A percentile compares a stretch with the other conserved stretches of the same genome.
phyloP scores from a whole-genome alignment of 2,888 invertebrate species.

The Brenthis daphne region DNA sequence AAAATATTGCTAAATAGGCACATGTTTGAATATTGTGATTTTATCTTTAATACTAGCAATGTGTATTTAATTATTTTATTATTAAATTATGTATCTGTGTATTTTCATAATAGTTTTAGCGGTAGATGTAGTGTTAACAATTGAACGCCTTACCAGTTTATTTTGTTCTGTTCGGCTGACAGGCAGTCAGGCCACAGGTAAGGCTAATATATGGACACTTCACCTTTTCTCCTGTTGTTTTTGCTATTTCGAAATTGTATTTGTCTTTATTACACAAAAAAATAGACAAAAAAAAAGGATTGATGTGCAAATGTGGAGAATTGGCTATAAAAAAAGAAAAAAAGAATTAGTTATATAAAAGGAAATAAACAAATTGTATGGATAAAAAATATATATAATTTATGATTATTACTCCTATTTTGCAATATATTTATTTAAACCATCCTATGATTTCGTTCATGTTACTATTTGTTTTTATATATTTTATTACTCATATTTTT shows the following conservation, averaged over 20 bases:
- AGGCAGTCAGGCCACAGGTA: constrained; percentile 79
- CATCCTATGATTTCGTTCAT: constrained; percentile 28
- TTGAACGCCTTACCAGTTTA: constrained; percentile 52
- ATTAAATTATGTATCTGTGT: constrained; percentile 24
- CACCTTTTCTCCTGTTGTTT: constrained; percentile 39
- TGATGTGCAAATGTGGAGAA: background rate
- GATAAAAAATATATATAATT: constrained; percentile 1
- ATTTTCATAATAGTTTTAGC: constrained; percentile 28
- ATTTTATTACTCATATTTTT: background rate
- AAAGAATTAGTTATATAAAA: constrained; percentile 7
- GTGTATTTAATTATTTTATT: constrained; percentile 10
- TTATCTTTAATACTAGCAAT: background rate
- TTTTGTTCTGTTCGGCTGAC: constrained; percentile 75
- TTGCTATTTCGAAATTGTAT: constrained; percentile 41
- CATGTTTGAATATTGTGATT: background rate
- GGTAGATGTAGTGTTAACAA: constrained; percentile 30
- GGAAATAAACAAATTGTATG: background rate
- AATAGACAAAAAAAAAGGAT: background rate
- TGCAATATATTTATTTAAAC: constrained; percentile 31
- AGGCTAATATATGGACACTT: constrained; percentile 50
- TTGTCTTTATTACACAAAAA: constrained; percentile 11
- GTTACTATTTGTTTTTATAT: constrained; percentile 7
- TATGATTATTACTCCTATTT: constrained; percentile 29
- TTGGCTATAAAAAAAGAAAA: background rate
- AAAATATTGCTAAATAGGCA: too few relatives aligned